Conservation (phyloP, 2,797 vertebrate genomes). For the Oryzias sinensis region DNA sequence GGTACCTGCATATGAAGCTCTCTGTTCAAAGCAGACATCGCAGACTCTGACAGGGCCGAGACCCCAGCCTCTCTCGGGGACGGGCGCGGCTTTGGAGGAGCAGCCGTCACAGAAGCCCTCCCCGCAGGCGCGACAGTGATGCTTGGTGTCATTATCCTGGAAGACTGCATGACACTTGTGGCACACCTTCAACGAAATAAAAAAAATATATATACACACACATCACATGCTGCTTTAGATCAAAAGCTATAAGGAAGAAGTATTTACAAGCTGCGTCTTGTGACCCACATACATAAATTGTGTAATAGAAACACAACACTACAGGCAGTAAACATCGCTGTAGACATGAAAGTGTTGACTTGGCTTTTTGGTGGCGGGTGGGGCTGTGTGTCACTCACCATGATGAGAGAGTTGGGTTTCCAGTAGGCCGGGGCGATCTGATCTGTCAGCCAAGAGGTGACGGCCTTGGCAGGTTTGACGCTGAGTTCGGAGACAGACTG, state of each 20-base stretch:
- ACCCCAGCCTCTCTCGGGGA: slow-evolving; percentile 97
- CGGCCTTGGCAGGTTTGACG: slow-evolving; percentile 95
- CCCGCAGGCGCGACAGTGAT: slow-evolving; percentile 97
- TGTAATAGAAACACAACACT: slow-evolving; percentile 41
- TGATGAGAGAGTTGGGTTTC: slow-evolving; percentile 94
- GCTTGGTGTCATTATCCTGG: slow-evolving; percentile 96
- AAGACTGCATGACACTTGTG: slow-evolving; percentile 89
- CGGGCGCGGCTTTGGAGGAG: slow-evolving; percentile 90
- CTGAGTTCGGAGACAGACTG: slow-evolving; percentile 98
- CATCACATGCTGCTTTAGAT: slow-evolving; percentile 38
- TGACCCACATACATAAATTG: slow-evolving; percentile 49
- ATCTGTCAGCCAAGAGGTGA: slow-evolving; percentile 96
- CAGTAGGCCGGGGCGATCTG: slow-evolving; percentile 96
- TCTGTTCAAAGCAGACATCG: slow-evolving; percentile 86
- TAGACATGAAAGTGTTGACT: slow-evolving; percentile 67
- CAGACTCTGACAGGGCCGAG: slow-evolving; percentile 94
- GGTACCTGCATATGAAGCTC: slow-evolving; percentile 64
- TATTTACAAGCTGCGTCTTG: slow-evolving; percentile 33
- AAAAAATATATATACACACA: slow-evolving; percentile 9
- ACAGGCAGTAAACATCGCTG: slow-evolving; percentile 60
- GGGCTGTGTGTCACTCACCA: slow-evolving; percentile 80
- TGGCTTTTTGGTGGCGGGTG: slow-evolving; percentile 44
- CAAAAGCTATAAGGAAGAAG: neutral
- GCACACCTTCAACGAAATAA: slow-evolving; percentile 80
- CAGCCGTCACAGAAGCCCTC: slow-evolving; percentile 97